Evolutionary conservation across 1,140 invertebrate species (phyloP), one percentile per base, ranked within the genome.

Genomic region (Papilio xuthus): DNA sequence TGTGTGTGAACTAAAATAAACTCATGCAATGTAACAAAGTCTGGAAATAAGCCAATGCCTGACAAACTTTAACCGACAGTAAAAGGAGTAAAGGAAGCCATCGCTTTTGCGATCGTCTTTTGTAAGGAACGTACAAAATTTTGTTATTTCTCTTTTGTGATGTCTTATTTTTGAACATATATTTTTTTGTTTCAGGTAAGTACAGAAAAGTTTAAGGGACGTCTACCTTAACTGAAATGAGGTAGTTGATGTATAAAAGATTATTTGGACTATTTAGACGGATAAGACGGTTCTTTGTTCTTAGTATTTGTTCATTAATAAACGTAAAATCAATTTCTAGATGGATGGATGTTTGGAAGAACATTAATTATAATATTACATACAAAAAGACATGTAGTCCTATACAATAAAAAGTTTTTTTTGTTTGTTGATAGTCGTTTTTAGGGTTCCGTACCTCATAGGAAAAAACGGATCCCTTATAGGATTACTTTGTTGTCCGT

Each of bases 151-250:
- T 32, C 69, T 41, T 72, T 72, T 70, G 7, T 13, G 12, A 72
- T 72, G 7, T 47, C 13, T 26, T 15, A 44, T 12, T 44, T 72
- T 72, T 72, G 12, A 67, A 72, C 42, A 15, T 72, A 15, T 15
- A 18, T 50, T 26, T 50, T 73, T 73, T 73, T 72, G 70, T 72
- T 73, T 47, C 42, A 73, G 71, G 71, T 73, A 73, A 73, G 44
- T 44, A 47, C 70, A 20, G n/a, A 4, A n/a, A 42, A 73, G 18
- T 32, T 53, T 53, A 28, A 10, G 28, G 60, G 28, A 26, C 8
- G 10, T 60, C 56, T 60, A 26, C 9, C 23, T 60, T 60, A 60
- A 26, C 56, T 32, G 4, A 32, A 67, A 67, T 32, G 26, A 26
- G 23, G 26, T 63, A 67, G 26, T 67, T 15, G 13, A 28, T n/a